Evolutionary conservation across 2,113 vertebrate species (phyloP).

Genomic region (Tupaia tana): DNA sequence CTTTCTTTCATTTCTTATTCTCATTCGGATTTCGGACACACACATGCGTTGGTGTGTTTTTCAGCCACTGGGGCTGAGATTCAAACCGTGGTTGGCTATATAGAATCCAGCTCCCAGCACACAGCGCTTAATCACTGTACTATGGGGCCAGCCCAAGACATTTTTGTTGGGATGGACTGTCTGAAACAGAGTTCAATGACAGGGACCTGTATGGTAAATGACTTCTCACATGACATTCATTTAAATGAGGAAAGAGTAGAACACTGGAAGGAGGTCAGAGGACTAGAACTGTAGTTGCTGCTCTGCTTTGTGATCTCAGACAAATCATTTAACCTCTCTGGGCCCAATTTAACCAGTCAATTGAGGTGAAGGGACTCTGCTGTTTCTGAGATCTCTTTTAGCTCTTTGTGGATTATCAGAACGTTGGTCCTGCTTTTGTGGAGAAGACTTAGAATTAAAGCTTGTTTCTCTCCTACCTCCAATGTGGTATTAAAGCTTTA

Average conservation of each 20-base stretch:
- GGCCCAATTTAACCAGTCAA: background rate
- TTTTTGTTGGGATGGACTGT: constrained; percentile 74
- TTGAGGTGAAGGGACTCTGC: background rate
- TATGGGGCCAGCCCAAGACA: too few species aligned
- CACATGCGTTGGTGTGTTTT: too few species aligned
- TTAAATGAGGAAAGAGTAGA: background rate
- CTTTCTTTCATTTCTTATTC: too few species aligned
- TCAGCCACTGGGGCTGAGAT: too few species aligned
- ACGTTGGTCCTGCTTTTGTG: background rate
- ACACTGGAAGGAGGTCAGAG: background rate
- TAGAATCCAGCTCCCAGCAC: too few species aligned
- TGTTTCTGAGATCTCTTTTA: background rate
- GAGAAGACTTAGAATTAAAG: background rate
- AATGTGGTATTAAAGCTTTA: background rate
- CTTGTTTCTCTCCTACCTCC: constrained; percentile 18
- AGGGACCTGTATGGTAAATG: constrained; percentile 65
- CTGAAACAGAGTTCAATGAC: constrained; percentile 75
- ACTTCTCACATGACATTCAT: constrained; percentile 72
- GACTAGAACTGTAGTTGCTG: background rate
- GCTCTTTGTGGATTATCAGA: background rate
- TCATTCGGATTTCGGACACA: too few species aligned
- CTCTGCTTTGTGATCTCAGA: background rate
- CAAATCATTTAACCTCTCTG: background rate
- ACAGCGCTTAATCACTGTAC: too few species aligned
- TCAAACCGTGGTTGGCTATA: too few species aligned